Evolutionary conservation across 2,888 invertebrate species (phyloP), one percentile per base, ranked within the genome.

Genomic region (Platycnemis pennipes): DNA sequence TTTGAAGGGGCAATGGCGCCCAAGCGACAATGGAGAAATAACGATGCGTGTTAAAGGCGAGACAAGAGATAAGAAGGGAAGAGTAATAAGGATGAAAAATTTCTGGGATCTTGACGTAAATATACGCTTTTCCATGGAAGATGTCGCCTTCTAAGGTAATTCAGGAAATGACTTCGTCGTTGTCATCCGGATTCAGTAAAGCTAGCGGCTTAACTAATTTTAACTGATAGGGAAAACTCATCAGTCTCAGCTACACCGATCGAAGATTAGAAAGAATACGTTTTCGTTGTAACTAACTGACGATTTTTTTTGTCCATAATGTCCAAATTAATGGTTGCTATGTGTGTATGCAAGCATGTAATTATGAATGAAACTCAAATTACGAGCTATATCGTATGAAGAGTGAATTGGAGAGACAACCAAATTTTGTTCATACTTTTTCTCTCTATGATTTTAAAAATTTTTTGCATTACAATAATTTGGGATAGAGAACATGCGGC

Each of bases 1-100:
- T 88, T 88, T 88, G 49, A 88, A 87, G 37, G 49, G 88, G 49
- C 46, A 88, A 88, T 77, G 37, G 77, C 77, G 77, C 77, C 31
- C 11, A 37, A 37, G 37, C 31, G 37, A 37, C 77, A 77, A 77
- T 77, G 77, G 77, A 37, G 77, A 16, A 77, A 77, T 77, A 77
- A 77, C 31, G 77, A 77, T 13, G 77, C 77, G 77, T 37, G 77
- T 77, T 77, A 77, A 77, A 77, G 26, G 11, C 4, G 77, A 49
- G 88, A 16, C n/a, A 0, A 31, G 46, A 88, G 49, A 49, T 88
- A 42, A 89, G 16, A 46, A 22, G 56, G 56, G 26, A 42, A 63
- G 22, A 56, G 42, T 42, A 42, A 63, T 63, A 63, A 44, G 42
- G 42, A 63, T 53, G 56, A 56, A 31, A 89, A 37, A 63, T 77